Evolutionary conservation across 1,140 invertebrate species (phyloP).

Genomic region (Drosophila pseudoananassae): DNA sequence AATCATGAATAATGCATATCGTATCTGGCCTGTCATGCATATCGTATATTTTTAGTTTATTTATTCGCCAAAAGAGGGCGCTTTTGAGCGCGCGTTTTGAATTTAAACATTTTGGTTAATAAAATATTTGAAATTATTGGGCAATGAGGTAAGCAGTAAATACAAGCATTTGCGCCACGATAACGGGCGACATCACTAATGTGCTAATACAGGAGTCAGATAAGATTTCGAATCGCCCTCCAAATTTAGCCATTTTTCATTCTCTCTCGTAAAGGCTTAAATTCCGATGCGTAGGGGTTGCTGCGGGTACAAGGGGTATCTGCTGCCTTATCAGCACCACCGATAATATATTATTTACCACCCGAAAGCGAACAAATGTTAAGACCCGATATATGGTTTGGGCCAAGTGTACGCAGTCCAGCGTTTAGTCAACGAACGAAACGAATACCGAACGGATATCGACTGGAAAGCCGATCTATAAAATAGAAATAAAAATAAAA

Average conservation of each 20-base stretch:
- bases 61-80: slow-evolving; percentile 3
- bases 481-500: slow-evolving; percentile 40
- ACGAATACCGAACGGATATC: slow-evolving; percentile 73
- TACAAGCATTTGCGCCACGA: slow-evolving; percentile 26
- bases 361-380: slow-evolving; percentile 35
- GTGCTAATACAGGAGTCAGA: slow-evolving; percentile 46
- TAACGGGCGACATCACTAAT: slow-evolving; percentile 62
- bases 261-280: slow-evolving; percentile 22
- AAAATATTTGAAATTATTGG: slow-evolving; percentile 27
- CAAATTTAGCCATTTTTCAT: slow-evolving; percentile 23
- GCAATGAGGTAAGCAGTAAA: slow-evolving; percentile 34
- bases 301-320: slow-evolving; percentile 1
- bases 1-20: neutral
- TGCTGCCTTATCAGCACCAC: slow-evolving; percentile 53
- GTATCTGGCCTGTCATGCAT: slow-evolving; percentile 8
- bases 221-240: slow-evolving; percentile 44
- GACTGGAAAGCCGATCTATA: slow-evolving; percentile 24
- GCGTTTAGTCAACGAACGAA: slow-evolving; percentile 71
- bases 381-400: slow-evolving; percentile 54
- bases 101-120: neutral
- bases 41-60: neutral
- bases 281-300: neutral
- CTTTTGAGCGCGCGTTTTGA: slow-evolving; percentile 11
- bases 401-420: slow-evolving; percentile 25
- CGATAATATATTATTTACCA: slow-evolving; percentile 64